Percentiles rank a stretch among this genome's conserved stretches.
These are phyloP conservation scores for Papilio machaon DNA, from an alignment of 1,140 invertebrate genomes.

Conservation along the genomic window DNA sequence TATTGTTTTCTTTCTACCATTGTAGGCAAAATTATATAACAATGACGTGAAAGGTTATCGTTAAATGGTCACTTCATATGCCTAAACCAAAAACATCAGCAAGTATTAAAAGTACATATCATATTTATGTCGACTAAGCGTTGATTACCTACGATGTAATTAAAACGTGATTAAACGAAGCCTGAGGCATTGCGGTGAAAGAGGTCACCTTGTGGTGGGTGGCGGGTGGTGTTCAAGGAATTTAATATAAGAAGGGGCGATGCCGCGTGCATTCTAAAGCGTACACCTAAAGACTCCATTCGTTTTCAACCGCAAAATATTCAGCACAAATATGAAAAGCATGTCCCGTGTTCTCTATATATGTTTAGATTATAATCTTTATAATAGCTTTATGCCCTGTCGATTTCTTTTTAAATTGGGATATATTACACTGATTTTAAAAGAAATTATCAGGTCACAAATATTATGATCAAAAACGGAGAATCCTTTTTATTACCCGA, in stretches of 20 bases:
- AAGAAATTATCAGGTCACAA: neutral
- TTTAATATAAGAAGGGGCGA: slow-evolving; percentile 32
- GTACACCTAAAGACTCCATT: slow-evolving; percentile 31
- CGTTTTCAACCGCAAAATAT: slow-evolving; percentile 27
- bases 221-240: slow-evolving; percentile 5
- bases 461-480: neutral
- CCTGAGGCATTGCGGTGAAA: slow-evolving; percentile 8
- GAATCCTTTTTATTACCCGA: too few species aligned
- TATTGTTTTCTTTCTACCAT: too few species aligned
- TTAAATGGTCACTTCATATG: neutral
- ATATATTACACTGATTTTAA: neutral
- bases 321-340: neutral
- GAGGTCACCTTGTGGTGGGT: slow-evolving; percentile 10
- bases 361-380: neutral
- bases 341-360: neutral
- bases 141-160: slow-evolving; percentile 22
- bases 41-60: too few species aligned
- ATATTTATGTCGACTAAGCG: neutral
- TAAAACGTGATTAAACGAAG: slow-evolving; percentile 26
- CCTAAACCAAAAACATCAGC: neutral
- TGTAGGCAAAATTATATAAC: too few species aligned
- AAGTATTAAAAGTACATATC: neutral
- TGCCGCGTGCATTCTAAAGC: slow-evolving; percentile 14
- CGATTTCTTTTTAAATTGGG: neutral
- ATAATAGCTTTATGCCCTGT: neutral